Evolutionary conservation across 2,113 vertebrate genomes (phyloP), one percentile per base, ranked within the genome.

Genomic region (Chamaea fasciata): DNA sequence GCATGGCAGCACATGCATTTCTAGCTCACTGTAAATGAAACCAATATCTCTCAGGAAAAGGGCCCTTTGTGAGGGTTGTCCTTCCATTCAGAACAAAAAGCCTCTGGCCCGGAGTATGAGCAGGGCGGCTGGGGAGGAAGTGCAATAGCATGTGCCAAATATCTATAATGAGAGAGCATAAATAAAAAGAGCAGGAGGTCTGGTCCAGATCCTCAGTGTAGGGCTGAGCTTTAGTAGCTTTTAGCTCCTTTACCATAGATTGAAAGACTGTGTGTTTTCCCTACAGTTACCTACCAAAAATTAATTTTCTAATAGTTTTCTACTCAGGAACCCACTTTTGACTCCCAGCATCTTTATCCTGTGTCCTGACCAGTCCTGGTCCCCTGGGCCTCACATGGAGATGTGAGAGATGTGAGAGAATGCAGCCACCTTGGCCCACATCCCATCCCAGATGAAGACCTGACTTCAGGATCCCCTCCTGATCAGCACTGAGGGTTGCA

Each of bases 11-110:
- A 84, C 92, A 62, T 68, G 69, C 86, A 42, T 92, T 90, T 73
- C 73, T 82, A 89, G 55, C 80, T 84, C 57, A 35, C 69, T 87
- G 90, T 89, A 93, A 97, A 87, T 93, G 76, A 96, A 95, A 93
- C 90, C 76, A 75, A 2, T 86, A 92, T 82, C 89, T 92, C 81
- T 60, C 70, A 53, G 71, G 85, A 89, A 87, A 96, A 92, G 44
- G n/a, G 28, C 37, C 60, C 56, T 92, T 92, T 95, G 80, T 89
- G 60, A 65, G 50, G 26, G 49, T 30, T 90, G 90, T 92, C 92
- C 75, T 86, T 83, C 90, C 56, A 59, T 71, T 96, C 68, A 84
- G 69, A 92, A 81, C 23, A 89, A 78, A 87, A 86, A 68, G 60
- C n/a, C 9, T 11, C 41, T 90, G 88, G 49, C 49, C 67, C 0